These are phyloP conservation scores for Euzetes globulus DNA, from an alignment of 2,888 invertebrate species.

Conservation along the genomic window DNA sequence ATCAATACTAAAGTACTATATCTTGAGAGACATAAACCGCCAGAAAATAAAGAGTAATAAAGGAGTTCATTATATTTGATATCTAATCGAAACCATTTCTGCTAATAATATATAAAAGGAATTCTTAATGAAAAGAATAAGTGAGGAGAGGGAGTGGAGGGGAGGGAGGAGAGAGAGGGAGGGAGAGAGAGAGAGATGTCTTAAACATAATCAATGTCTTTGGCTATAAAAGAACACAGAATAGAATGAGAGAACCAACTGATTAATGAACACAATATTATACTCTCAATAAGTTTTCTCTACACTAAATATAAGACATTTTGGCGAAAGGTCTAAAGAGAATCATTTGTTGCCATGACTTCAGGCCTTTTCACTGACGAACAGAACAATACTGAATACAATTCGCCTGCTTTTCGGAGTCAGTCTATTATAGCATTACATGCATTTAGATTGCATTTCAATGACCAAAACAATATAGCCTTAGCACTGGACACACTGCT, in stretches of 20 bases:
- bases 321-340: slow-evolving; percentile 26
- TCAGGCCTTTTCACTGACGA: background rate
- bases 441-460: slow-evolving; percentile 24
- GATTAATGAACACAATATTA: slow-evolving; percentile 25
- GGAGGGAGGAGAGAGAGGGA: background rate
- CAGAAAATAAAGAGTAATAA: too few relatives aligned
- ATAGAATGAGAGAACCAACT: background rate
- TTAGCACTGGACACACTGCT: background rate
- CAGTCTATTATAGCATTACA: slow-evolving; percentile 12
- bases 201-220: slow-evolving; percentile 13
- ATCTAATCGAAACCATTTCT: too few relatives aligned
- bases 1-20: too few relatives aligned
- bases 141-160: background rate
- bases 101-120: too few relatives aligned
- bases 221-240: background rate
- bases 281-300: slow-evolving; percentile 10
- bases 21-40: too few relatives aligned
- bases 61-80: too few relatives aligned
- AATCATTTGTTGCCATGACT: slow-evolving; percentile 30
- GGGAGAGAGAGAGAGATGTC: background rate
- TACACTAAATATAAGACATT: slow-evolving; percentile 12
- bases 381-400: background rate
- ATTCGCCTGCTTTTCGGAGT: background rate
- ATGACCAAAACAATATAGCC: slow-evolving; percentile 20
- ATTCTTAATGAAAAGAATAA: background rate